These are phyloP conservation scores for Characodon lateralis DNA, from an alignment of 2,797 vertebrate species.

Conservation along the genomic window DNA sequence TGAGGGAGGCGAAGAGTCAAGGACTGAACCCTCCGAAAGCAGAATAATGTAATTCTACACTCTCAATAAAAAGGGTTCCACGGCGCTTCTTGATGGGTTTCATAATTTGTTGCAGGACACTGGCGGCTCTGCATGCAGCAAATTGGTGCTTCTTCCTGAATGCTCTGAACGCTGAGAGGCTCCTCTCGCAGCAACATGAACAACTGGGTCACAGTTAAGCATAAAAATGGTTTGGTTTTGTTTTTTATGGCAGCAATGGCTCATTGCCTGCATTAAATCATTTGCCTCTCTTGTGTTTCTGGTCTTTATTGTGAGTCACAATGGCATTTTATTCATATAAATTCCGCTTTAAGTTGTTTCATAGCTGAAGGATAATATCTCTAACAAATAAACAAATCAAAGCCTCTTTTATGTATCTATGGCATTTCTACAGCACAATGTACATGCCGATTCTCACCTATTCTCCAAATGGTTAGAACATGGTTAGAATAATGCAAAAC, in stretches of 20 bases:
- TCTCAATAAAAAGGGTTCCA: constrained; percentile 77
- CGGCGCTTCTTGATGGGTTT: constrained; percentile 17
- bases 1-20: constrained; percentile 83
- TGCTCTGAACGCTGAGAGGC: neutral
- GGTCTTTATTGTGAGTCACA: neutral
- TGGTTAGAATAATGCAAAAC: neutral
- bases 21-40: constrained; percentile 88
- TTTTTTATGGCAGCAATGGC: neutral
- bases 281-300: neutral
- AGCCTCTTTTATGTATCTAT: neutral
- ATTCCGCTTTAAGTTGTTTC: neutral
- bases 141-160: neutral
- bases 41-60: constrained; percentile 88
- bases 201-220: neutral
- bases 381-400: neutral
- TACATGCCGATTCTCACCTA: neutral
- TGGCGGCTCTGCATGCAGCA: constrained; percentile 22
- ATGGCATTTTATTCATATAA: neutral
- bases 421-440: neutral
- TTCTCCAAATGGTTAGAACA: neutral
- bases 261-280: neutral
- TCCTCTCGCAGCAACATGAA: constrained; percentile 1
- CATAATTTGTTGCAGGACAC: neutral
- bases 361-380: neutral
- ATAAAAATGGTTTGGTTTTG: neutral